These are phyloP conservation scores for Ceratitis capitata DNA, from an alignment of 1,140 invertebrate genomes.

Conservation along the genomic window DNA sequence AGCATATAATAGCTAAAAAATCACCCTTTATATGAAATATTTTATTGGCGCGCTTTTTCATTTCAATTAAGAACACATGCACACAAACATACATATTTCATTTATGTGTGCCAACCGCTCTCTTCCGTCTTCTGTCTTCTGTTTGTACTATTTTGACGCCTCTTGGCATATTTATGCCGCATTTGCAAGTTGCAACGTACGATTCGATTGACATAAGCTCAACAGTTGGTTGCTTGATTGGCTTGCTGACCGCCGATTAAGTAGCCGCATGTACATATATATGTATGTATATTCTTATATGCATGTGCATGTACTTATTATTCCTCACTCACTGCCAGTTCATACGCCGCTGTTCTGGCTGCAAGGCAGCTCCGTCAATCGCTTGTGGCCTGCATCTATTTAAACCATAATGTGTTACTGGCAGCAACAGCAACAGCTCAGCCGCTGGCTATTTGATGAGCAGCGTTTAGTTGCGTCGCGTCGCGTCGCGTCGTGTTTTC, in stretches of 20 bases:
- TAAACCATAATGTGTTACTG: neutral
- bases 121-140: too few relatives aligned
- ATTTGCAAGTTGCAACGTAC: constrained; percentile 13
- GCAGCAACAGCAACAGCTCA: neutral
- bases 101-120: neutral
- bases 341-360: neutral
- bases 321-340: too few relatives aligned
- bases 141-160: neutral
- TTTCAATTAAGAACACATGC: neutral
- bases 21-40: too few relatives aligned
- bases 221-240: constrained; percentile 25
- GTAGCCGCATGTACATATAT: neutral
- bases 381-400: neutral
- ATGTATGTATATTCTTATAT: neutral
- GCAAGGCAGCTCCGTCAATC: neutral
- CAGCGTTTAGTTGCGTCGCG: neutral
- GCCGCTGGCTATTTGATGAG: neutral
- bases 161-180: constrained; percentile 32
- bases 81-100: neutral
- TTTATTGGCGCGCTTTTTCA: neutral
- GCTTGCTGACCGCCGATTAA: neutral
- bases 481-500: neutral
- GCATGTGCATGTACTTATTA: too few relatives aligned
- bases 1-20: too few relatives aligned
- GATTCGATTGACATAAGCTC: neutral